Percentiles rank a stretch among this genome's conserved stretches.
These are phyloP conservation scores for Luperina testacea DNA, from an alignment of 2,888 invertebrate species.

Conservation along the genomic window DNA sequence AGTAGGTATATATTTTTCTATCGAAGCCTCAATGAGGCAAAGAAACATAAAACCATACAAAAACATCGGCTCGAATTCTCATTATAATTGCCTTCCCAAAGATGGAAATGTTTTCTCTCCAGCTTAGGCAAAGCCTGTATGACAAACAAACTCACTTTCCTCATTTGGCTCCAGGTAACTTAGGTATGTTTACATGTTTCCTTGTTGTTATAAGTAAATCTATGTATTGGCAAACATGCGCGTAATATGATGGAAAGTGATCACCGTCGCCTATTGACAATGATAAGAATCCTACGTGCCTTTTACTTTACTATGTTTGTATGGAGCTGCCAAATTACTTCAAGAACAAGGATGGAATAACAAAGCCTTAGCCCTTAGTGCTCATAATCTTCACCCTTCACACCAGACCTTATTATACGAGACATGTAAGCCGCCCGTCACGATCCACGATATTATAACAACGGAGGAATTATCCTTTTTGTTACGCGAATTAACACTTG, in stretches of 20 bases:
- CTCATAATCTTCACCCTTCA: constrained; percentile 35
- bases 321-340: constrained; percentile 29
- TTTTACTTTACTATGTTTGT: constrained; percentile 27
- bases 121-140: no score
- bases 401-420: constrained; percentile 38
- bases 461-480: constrained; percentile 49
- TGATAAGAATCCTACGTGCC: neutral
- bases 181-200: neutral
- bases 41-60: neutral
- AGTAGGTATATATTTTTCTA: neutral
- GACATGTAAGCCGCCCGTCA: constrained; percentile 31
- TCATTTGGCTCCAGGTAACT: neutral
- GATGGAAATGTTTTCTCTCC: neutral
- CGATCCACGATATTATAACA: constrained; percentile 38
- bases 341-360: neutral
- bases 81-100: no score
- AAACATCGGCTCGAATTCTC: neutral
- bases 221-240: neutral
- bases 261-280: neutral
- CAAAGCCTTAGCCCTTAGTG: constrained; percentile 22
- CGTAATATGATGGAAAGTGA: neutral
- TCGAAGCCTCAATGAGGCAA: neutral
- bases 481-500: constrained; percentile 44
- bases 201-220: neutral
- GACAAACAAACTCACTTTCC: neutral